Conservation (phyloP, 1,140 invertebrate species). For the Panulirus ornatus region DNA sequence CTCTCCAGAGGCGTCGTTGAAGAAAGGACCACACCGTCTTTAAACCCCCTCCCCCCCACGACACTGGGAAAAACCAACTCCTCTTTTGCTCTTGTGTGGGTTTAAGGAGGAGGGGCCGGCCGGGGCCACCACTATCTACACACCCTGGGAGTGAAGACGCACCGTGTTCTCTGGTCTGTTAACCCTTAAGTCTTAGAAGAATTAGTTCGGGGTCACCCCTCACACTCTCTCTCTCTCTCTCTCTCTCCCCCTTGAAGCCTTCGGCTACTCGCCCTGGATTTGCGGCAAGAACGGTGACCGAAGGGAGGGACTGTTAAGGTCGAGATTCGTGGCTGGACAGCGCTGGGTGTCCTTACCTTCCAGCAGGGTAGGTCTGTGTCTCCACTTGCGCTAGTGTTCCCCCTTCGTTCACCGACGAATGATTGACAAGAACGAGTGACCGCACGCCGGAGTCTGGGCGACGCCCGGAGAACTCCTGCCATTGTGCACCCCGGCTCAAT, state of each 20-base stretch:
- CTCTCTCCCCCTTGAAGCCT: too few relatives aligned
- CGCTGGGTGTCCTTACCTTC: background rate
- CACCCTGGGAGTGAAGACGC: background rate
- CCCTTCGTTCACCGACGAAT: background rate
- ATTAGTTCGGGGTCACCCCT: too few relatives aligned
- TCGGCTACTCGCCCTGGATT: too few relatives aligned
- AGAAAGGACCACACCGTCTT: too few relatives aligned
- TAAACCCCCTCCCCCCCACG: background rate
- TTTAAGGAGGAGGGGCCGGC: too few relatives aligned
- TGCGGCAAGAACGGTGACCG: background rate
- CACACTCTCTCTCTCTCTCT: too few relatives aligned
- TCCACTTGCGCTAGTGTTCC: background rate
- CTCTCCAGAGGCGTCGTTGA: too few relatives aligned
- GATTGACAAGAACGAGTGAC: conserved; percentile 8
- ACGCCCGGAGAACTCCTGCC: conserved; percentile 9
- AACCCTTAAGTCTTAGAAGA: background rate
- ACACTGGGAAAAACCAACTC: too few relatives aligned
- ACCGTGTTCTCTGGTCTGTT: background rate
- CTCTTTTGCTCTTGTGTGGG: background rate
- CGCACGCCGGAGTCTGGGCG: background rate
- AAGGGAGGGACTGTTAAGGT: background rate
- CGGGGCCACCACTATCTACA: background rate
- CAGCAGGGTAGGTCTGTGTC: background rate
- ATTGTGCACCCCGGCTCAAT: background rate
- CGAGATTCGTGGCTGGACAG: background rate